Percentiles rank a stretch among this genome's conserved stretches.
phyloP scores from a whole-genome alignment of 2,888 invertebrate species.

The Thumatha senex region DNA sequence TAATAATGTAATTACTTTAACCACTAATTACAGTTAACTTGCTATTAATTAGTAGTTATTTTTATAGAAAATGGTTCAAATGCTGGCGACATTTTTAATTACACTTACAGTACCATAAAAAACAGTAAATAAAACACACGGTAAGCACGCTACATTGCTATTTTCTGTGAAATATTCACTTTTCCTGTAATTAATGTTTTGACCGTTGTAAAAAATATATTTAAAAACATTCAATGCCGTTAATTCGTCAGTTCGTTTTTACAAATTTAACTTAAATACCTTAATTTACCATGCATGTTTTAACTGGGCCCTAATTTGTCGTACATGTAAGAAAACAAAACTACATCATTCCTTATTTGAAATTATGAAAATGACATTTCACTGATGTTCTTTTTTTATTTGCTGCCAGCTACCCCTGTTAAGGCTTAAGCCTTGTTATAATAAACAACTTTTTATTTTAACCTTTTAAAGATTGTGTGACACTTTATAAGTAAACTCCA shows the following conservation, averaged over 20 bases:
- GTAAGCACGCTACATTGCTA: conserved; percentile 32
- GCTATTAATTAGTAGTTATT: conserved; percentile 8
- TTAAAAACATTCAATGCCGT: conserved; percentile 31
- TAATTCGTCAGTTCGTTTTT: conserved; percentile 50
- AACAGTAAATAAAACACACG: conserved; percentile 25
- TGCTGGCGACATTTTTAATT: conserved; percentile 19
- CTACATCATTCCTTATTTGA: neutral
- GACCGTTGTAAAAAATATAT: conserved; percentile 33
- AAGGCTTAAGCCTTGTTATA: no score
- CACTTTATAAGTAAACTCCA: no score
- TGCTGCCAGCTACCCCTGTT: neutral
- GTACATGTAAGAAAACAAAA: neutral
- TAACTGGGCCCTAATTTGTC: conserved; percentile 40
- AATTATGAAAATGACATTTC: neutral
- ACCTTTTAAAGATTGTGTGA: no score
- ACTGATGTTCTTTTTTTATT: neutral
- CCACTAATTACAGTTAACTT: neutral
- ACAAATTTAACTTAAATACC: conserved; percentile 32
- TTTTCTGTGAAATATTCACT: conserved; percentile 39
- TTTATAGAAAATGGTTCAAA: conserved; percentile 2
- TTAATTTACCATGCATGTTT: conserved; percentile 36
- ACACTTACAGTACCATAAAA: conserved; percentile 6
- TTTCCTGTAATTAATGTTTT: conserved; percentile 30
- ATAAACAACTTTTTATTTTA: no score
- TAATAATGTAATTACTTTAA: neutral